Conservation (phyloP, 2,888 invertebrate genomes). For the Anthophora plumipes region DNA sequence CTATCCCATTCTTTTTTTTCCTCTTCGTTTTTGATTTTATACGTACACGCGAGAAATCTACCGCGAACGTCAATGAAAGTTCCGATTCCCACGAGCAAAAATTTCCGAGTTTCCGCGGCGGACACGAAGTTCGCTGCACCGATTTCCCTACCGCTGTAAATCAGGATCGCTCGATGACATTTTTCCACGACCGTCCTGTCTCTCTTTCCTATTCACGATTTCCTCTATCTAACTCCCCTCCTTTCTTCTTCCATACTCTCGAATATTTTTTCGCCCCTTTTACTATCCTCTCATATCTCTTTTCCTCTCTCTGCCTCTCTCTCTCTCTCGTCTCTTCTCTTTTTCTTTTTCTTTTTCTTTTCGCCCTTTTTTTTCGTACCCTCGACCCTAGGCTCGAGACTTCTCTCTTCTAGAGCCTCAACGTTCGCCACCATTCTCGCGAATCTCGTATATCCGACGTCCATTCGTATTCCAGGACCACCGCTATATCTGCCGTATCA, state of each 20-base stretch:
- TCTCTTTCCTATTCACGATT: not conserved
- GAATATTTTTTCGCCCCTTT: constrained; percentile 45
- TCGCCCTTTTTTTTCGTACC: not conserved
- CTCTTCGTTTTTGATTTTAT: not conserved
- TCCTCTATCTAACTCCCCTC: not conserved
- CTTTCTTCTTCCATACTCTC: constrained; percentile 26
- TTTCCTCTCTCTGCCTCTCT: constrained; percentile 37
- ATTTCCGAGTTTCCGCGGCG: constrained; percentile 69
- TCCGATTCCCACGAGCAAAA: constrained; percentile 63
- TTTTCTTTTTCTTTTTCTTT: constrained; percentile 27
- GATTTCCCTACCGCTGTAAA: constrained; percentile 79
- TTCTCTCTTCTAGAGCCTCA: constrained; percentile 62
- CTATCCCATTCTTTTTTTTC: not conserved
- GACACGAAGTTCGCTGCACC: constrained; percentile 71
- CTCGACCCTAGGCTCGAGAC: constrained; percentile 59
- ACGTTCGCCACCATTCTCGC: constrained; percentile 59
- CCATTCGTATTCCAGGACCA: constrained; percentile 77
- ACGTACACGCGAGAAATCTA: constrained; percentile 23
- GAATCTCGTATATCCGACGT: constrained; percentile 71
- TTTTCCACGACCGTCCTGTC: constrained; percentile 66
- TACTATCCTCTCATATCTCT: constrained; percentile 56
- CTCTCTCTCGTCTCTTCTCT: constrained; percentile 18
- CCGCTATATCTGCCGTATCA: constrained; percentile 81
- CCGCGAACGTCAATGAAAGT: constrained; percentile 64
- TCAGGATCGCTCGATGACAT: constrained; percentile 79